These are phyloP conservation scores for Drosophila neutralis DNA, from an alignment of 2,888 invertebrate species.

Conservation along the genomic window DNA sequence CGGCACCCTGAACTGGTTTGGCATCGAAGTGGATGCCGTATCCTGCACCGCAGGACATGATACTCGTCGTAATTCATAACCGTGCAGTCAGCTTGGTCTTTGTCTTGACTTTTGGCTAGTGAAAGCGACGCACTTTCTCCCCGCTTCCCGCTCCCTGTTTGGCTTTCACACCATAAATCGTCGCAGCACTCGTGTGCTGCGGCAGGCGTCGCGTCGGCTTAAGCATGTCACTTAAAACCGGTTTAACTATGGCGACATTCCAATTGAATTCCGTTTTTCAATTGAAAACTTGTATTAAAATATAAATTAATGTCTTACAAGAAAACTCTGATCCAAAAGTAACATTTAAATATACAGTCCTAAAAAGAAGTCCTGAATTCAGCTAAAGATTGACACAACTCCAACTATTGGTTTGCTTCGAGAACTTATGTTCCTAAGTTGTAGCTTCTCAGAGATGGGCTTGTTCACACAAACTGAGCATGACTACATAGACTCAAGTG, in stretches of 20 bases:
- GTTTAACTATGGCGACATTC: conserved; percentile 25
- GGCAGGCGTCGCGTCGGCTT: conserved; percentile 55
- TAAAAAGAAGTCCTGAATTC: not conserved
- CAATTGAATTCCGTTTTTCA: not conserved
- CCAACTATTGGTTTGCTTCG: fast-evolving
- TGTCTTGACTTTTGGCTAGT: conserved; percentile 25
- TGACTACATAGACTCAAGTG: not conserved
- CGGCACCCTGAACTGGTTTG: conserved; percentile 52
- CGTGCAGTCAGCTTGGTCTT: conserved; percentile 23
- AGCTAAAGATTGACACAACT: not conserved
- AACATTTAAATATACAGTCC: not conserved
- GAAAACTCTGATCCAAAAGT: not conserved
- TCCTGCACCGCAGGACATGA: conserved; percentile 60
- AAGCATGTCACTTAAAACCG: conserved; percentile 46
- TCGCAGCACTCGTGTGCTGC: conserved; percentile 36
- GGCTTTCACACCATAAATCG: conserved; percentile 73
- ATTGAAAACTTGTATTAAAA: not conserved
- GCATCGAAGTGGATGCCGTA: conserved; percentile 46
- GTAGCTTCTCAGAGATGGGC: not conserved
- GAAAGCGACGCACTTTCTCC: conserved; percentile 56
- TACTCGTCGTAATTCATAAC: conserved; percentile 55
- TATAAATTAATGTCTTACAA: not conserved
- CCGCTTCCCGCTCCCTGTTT: conserved; percentile 45
- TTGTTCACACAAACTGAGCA: not conserved
- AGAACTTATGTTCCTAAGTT: not conserved